Percentiles rank a stretch among this genome's conserved stretches.
These are phyloP conservation scores for Eupeodes luniger DNA, from an alignment of 2,888 invertebrate genomes.

Conservation along the genomic window DNA sequence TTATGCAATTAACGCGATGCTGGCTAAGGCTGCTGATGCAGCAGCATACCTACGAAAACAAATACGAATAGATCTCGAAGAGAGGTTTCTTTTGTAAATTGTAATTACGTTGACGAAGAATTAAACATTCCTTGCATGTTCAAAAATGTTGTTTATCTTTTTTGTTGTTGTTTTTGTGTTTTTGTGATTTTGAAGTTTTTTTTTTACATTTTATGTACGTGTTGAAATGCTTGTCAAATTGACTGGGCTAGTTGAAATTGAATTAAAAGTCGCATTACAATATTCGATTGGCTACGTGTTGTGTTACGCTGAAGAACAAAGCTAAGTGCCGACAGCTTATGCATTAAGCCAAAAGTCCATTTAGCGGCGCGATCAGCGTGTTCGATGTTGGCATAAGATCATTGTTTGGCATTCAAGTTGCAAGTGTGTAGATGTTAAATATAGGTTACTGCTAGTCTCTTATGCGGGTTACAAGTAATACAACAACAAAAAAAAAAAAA, in stretches of 20 bases:
- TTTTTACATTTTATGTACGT: constrained; percentile 25
- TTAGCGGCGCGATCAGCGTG: constrained; percentile 1
- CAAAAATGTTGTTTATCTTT: constrained; percentile 51
- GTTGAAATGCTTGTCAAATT: constrained; percentile 63
- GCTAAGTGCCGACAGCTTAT: constrained; percentile 23
- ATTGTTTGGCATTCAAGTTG: constrained; percentile 43
- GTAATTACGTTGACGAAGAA: constrained; percentile 32
- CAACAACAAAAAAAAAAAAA: too few species aligned
- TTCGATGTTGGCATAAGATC: constrained; percentile 11
- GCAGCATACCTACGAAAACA: too few species aligned
- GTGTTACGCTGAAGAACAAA: constrained; percentile 59
- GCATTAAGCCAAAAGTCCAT: constrained; percentile 22
- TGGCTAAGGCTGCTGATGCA: neutral
- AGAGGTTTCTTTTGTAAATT: constrained; percentile 12
- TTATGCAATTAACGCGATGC: constrained; percentile 68
- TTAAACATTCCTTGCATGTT: constrained; percentile 68
- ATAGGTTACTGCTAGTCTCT: neutral
- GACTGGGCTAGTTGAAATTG: constrained; percentile 51
- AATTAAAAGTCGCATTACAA: constrained; percentile 55
- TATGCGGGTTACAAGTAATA: neutral
- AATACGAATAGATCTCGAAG: constrained; percentile 1
- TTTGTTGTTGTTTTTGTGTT: constrained; percentile 21
- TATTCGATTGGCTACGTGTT: constrained; percentile 54
- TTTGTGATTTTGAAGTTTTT: constrained; percentile 2
- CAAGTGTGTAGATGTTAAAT: neutral